Evolutionary conservation across 2,113 vertebrate species (phyloP).

Genomic region (Diphyllodes magnificus): DNA sequence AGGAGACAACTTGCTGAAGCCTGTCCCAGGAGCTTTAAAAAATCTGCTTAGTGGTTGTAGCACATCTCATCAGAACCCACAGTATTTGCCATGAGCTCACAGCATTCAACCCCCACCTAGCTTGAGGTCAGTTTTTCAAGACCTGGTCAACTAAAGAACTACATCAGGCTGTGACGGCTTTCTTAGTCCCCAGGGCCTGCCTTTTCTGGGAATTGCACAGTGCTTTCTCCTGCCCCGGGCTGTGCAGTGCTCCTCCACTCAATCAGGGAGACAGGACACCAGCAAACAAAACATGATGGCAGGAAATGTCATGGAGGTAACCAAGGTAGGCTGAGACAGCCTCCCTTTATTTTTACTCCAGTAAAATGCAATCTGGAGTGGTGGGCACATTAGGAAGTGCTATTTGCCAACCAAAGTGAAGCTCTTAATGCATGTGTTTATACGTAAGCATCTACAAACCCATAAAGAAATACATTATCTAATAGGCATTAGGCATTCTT

Average conservation of each 20-base stretch:
- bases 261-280: neutral
- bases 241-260: neutral
- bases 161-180: neutral
- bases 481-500: neutral
- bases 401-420: neutral
- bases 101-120: neutral
- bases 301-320: neutral
- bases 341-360: neutral
- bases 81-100: neutral
- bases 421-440: neutral
- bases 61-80: neutral
- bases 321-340: neutral
- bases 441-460: neutral
- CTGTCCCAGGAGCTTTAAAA: neutral
- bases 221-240: neutral
- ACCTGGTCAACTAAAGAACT: neutral
- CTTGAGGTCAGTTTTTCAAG: neutral
- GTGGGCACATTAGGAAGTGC: neutral
- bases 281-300: neutral
- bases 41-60: neutral
- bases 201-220: neutral
- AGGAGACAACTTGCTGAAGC: neutral
- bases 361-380: neutral
- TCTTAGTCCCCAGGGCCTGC: neutral
- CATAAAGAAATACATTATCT: neutral